Percentiles rank a stretch among this genome's conserved stretches.
phyloP scores from a whole-genome alignment of 2,888 invertebrate species.

The Philopedon plagiatum region DNA sequence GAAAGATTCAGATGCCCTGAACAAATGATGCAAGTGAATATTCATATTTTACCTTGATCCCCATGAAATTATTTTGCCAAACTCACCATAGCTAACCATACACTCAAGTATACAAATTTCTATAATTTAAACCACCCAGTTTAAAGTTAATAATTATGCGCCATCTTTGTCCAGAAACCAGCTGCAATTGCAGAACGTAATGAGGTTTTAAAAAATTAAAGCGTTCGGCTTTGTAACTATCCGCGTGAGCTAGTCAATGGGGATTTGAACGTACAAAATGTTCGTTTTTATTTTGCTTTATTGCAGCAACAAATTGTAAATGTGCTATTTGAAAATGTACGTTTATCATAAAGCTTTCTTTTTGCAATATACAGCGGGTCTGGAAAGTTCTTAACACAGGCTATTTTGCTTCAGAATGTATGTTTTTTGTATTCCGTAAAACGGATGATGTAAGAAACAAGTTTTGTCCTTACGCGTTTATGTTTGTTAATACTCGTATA shows the following conservation, averaged over 20 bases:
- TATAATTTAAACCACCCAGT: background rate
- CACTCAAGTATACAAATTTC: background rate
- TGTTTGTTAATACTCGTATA: too few species aligned
- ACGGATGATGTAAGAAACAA: too few species aligned
- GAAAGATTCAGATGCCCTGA: too few species aligned
- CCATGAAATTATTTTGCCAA: too few species aligned
- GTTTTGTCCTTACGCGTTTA: too few species aligned
- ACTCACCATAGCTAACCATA: background rate
- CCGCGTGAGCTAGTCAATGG: background rate
- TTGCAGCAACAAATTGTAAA: background rate
- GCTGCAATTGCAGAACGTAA: background rate
- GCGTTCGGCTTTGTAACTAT: background rate
- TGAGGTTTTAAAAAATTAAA: conserved; percentile 13
- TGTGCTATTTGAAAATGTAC: background rate
- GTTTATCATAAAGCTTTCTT: background rate
- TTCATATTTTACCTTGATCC: too few species aligned
- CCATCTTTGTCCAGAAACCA: background rate
- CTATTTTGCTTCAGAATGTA: too few species aligned
- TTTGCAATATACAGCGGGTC: too few species aligned
- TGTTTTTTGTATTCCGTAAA: too few species aligned
- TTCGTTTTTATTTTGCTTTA: background rate
- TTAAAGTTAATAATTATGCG: background rate
- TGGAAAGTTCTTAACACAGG: background rate
- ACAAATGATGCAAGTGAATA: too few species aligned
- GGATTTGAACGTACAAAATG: background rate